Evolutionary conservation across 2,888 invertebrate genomes (phyloP).

Genomic region (Thecocarcelia acutangulata): DNA sequence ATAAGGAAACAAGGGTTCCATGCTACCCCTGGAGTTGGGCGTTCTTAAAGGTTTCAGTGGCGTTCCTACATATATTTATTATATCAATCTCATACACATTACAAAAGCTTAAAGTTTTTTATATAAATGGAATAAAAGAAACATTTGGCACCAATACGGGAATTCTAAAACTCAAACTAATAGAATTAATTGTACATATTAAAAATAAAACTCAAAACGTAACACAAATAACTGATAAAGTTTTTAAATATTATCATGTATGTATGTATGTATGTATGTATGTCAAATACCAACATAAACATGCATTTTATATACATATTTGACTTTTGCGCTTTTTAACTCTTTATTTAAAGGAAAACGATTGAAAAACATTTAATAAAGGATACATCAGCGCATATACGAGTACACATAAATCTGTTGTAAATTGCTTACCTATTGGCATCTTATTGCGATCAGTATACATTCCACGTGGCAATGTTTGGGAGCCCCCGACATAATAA

Average conservation of each 20-base stretch:
- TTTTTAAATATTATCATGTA: neutral
- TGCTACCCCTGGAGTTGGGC: conserved; percentile 82
- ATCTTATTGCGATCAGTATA: conserved; percentile 81
- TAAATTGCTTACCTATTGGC: conserved; percentile 78
- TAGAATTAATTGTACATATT: conserved; percentile 19
- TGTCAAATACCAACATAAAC: conserved; percentile 53
- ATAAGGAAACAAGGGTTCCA: conserved; percentile 81
- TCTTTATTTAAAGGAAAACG: conserved; percentile 34
- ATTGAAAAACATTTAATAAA: conserved; percentile 23
- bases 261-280: neutral
- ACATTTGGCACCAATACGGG: conserved; percentile 10
- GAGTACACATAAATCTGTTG: too few relatives aligned
- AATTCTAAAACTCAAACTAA: neutral
- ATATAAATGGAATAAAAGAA: conserved; percentile 9
- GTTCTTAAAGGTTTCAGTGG: conserved; percentile 82
- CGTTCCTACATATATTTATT: conserved; percentile 77
- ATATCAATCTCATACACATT: conserved; percentile 62
- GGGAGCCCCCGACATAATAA: conserved; percentile 81
- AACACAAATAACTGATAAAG: neutral
- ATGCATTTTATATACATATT: conserved; percentile 45
- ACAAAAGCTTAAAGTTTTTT: conserved; percentile 34
- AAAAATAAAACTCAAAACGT: conserved; percentile 21
- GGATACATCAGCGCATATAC: neutral
- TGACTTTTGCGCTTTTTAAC: neutral
- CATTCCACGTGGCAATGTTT: conserved; percentile 82